Base-by-base conservation (phyloP, 2,113 vertebrate species). In the Callorhinus ursinus region DNA sequence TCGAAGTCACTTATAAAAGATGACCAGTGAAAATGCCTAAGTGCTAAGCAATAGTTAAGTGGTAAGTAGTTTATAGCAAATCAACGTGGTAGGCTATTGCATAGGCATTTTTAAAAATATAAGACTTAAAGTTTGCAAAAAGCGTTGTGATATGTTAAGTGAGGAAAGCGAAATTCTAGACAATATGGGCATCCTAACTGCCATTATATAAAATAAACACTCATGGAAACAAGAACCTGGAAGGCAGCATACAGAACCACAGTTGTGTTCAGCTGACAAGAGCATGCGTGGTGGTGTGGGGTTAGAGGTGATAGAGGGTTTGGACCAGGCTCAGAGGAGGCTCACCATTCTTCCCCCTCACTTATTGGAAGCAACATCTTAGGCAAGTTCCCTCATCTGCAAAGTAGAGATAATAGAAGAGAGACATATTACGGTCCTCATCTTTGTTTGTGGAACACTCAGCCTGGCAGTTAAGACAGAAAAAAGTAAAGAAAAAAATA, bases 91-190 rank as follows among this genome's bases (percentile, higher is more conserved):
- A 90, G 26, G 26, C 22, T 53, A 85, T 26, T 53, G 24, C 69
- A 36, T 77, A 83, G 57, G 19, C 53, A 87, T 49, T 82, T 85
- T 76, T 65, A 42, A 42, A 94, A 94, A 28, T 33, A 53, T 36
- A 13, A 61, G 19, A 55, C 24, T 86, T n/a, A 31, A 59, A 33
- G 39, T 71, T 39, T 67, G 63, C 59, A 90, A 85, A 79, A 79
- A 77, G 9, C 26, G 61, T 22, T 59, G 24, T 57, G 22, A 11
- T 42, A 26, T n/a, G n/a, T 7, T 28, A 85, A 76, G 67, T 26
- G 46, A 94, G 76, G 59, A 97, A 96, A 77, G 28, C 28, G 36
- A 67, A 91, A 88, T 88, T 92, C 33, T 28, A 82, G 49, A 59
- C 36, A 88, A 77, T 13, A 57, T 16, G 31, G 42, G 36, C 10